Evolutionary conservation across 2,888 invertebrate genomes (phyloP).

Genomic region (Psococerastis gibbosa): DNA sequence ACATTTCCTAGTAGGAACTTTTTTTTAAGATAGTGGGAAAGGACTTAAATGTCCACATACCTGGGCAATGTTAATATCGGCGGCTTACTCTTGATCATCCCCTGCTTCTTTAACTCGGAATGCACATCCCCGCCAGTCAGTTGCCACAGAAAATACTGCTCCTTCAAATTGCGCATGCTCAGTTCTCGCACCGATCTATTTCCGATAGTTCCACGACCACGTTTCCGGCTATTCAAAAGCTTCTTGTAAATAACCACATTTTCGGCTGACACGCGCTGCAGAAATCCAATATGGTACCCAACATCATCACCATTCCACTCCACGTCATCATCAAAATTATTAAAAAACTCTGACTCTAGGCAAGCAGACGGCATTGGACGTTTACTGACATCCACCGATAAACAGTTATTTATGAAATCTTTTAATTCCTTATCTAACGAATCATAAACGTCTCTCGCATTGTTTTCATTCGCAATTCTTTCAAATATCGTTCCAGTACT

Average conservation of each 20-base stretch:
- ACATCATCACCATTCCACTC: background rate
- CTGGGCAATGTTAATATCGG: conserved; percentile 62
- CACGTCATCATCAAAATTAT: conserved; percentile 21
- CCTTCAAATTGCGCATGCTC: conserved; percentile 40
- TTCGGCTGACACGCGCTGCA: background rate
- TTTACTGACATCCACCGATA: conserved; percentile 43
- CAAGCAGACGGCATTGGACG: conserved; percentile 42
- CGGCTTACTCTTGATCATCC: conserved; percentile 69
- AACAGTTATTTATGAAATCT: conserved; percentile 46
- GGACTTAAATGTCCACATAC: conserved; percentile 27
- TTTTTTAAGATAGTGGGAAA: conserved; percentile 11
- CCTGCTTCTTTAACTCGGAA: conserved; percentile 74
- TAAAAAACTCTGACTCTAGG: conserved; percentile 33
- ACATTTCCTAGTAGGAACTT: too few species aligned
- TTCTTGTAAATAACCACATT: background rate
- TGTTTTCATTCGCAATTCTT: conserved; percentile 61
- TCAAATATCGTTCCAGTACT: conserved; percentile 38
- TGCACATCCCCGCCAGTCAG: conserved; percentile 89
- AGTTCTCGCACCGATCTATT: conserved; percentile 20
- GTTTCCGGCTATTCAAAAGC: background rate
- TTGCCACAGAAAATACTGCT: conserved; percentile 89
- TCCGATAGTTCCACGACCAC: background rate
- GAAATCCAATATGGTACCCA: background rate
- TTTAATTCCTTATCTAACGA: conserved; percentile 35
- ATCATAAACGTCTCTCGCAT: conserved; percentile 39